These are phyloP conservation scores for Synodontis membranacea DNA, from an alignment of 2,113 vertebrate species.

Conservation along the genomic window DNA sequence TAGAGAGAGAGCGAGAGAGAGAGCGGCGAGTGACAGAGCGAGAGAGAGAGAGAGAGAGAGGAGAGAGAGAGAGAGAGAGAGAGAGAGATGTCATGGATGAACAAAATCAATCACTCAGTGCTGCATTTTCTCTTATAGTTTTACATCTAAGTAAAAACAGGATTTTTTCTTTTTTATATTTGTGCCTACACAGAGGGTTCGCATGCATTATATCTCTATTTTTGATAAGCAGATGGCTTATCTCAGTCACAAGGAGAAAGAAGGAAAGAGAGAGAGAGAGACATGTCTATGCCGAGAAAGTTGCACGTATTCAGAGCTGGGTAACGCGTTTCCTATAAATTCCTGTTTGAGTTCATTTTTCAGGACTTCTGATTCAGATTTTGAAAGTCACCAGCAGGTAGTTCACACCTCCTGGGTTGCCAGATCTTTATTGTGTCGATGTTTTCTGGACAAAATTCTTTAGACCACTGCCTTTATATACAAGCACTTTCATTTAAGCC, in stretches of 20 bases:
- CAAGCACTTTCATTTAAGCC: neutral
- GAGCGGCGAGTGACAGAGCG: neutral
- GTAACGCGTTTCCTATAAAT: too few species aligned
- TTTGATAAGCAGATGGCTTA: conserved; percentile 13
- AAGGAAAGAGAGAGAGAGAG: neutral
- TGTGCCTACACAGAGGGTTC: neutral
- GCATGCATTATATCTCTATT: neutral
- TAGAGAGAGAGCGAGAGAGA: conserved; percentile 5
- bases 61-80: neutral
- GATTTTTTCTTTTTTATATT: neutral
- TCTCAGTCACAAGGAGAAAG: neutral
- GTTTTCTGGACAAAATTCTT: neutral
- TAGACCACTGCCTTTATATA: neutral
- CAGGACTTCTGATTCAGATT: neutral
- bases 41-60: neutral
- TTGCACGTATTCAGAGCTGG: neutral
- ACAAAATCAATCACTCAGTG: conserved; percentile 20
- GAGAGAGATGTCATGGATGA: neutral
- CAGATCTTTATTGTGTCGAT: neutral
- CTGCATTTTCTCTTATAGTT: neutral
- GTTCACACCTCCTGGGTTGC: neutral
- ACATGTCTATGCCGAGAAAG: neutral
- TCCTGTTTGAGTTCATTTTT: neutral
- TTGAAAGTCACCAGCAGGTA: neutral
- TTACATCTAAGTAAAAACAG: conserved; percentile 3